A percentile compares a stretch with the other conserved stretches of the same genome.
Evolutionary conservation across 2,888 invertebrate species (phyloP).

Genomic region (Tortricodes alternella): DNA sequence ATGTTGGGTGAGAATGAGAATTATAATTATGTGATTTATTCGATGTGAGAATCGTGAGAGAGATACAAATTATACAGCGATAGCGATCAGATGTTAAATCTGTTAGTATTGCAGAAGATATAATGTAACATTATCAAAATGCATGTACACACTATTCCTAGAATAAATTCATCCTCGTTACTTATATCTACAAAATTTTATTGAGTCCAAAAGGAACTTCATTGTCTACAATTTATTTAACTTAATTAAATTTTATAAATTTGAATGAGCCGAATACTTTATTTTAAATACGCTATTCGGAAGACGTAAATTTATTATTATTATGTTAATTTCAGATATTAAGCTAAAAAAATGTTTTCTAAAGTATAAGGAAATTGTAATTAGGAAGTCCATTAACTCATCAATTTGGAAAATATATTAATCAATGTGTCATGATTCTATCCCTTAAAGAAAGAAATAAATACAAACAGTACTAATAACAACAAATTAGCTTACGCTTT

Average conservation of each 20-base stretch:
- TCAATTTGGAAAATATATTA: too few species aligned
- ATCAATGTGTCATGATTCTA: too few species aligned
- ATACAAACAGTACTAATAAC: too few species aligned
- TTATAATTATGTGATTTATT: too few species aligned
- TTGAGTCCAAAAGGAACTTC: constrained; percentile 71
- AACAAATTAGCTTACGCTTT: too few species aligned
- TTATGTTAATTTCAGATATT: constrained; percentile 44
- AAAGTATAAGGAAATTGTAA: background rate
- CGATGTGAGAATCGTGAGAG: too few species aligned
- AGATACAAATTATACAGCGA: too few species aligned
- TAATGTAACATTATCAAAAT: constrained; percentile 47
- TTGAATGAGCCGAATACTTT: constrained; percentile 67
- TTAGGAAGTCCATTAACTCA: too few species aligned
- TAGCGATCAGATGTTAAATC: too few species aligned
- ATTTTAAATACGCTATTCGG: constrained; percentile 72
- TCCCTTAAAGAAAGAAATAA: too few species aligned
- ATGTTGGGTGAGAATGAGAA: too few species aligned
- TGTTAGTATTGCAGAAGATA: background rate
- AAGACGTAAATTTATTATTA: constrained; percentile 79
- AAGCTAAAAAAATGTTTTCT: constrained; percentile 9
- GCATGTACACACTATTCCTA: constrained; percentile 58
- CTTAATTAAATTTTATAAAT: constrained; percentile 56
- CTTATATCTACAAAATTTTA: constrained; percentile 45
- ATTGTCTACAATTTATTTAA: constrained; percentile 47
- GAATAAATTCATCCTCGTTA: constrained; percentile 72